Percentiles rank a stretch among this genome's conserved stretches.
Evolutionary conservation across 2,113 vertebrate species (phyloP).

Genomic region (Crotalus horridus): DNA sequence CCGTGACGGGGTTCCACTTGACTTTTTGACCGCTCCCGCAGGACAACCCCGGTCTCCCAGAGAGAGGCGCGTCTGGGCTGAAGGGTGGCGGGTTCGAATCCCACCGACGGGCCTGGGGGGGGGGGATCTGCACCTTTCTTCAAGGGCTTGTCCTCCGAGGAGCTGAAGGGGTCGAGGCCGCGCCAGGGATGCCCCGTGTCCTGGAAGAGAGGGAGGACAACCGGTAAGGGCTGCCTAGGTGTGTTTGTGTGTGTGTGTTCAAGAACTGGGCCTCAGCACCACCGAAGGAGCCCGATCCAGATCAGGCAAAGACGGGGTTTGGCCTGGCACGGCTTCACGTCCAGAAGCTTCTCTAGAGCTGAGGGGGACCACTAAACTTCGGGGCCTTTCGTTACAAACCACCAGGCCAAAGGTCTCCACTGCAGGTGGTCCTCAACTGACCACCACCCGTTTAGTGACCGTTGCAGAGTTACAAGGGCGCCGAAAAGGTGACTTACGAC

Average conservation of each 20-base stretch:
- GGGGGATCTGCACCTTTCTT: conserved; percentile 70
- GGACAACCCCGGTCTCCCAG: neutral
- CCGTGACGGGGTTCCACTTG: neutral
- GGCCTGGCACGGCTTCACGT: neutral
- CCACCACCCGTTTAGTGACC: too few species aligned
- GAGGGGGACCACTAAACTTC: neutral
- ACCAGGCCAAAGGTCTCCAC: too few species aligned
- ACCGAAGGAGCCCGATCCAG: neutral
- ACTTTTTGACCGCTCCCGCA: neutral
- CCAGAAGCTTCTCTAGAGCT: neutral
- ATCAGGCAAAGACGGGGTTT: neutral
- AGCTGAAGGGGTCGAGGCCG: conserved; percentile 77
- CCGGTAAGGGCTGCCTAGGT: too few species aligned
- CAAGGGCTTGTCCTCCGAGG: conserved; percentile 70
- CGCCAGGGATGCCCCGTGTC: conserved; percentile 74
- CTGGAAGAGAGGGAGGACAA: conserved; percentile 45
- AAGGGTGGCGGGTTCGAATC: neutral
- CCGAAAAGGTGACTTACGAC: too few species aligned
- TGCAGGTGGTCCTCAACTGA: too few species aligned
- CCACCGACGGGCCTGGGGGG: too few species aligned
- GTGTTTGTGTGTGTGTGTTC: too few species aligned
- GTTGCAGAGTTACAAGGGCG: too few species aligned
- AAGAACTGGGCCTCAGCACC: neutral
- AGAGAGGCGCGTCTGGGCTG: neutral
- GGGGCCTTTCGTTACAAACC: too few species aligned